Evolutionary conservation across 2,888 invertebrate genomes (phyloP).

Genomic region (Meganola albula): DNA sequence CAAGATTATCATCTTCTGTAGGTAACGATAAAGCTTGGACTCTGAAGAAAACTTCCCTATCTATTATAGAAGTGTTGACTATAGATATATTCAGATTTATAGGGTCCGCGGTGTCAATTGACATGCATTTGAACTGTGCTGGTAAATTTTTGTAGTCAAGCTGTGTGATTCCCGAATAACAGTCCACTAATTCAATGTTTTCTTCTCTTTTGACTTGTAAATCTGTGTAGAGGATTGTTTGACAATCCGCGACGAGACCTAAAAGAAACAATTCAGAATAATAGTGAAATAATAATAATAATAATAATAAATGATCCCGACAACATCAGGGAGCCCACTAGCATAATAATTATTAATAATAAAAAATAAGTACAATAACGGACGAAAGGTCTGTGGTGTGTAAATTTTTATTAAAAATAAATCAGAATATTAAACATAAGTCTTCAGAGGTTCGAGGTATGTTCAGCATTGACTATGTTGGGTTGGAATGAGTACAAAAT

Average conservation of each 20-base stretch:
- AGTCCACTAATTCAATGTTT: conserved; percentile 52
- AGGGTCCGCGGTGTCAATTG: conserved; percentile 43
- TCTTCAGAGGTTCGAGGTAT: no score
- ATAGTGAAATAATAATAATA: no score
- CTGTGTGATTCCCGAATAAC: conserved; percentile 40
- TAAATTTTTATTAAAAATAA: no score
- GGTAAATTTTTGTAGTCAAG: conserved; percentile 45
- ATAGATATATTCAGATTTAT: conserved; percentile 57
- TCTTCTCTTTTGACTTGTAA: conserved; percentile 75
- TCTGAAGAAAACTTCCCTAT: conserved; percentile 49
- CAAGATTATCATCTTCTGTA: conserved; percentile 61
- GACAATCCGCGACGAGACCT: conserved; percentile 83
- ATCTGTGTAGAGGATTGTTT: conserved; percentile 81
- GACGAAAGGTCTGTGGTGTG: no score
- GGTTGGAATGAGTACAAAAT: no score
- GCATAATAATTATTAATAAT: no score
- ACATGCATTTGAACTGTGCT: conserved; percentile 72
- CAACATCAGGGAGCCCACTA: no score
- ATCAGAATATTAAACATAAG: no score
- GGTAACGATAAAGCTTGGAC: conserved; percentile 76
- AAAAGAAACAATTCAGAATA: no score
- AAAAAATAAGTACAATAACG: no score
- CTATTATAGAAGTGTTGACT: conserved; percentile 45
- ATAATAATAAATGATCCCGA: no score
- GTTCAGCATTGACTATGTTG: no score